Evolutionary conservation across 2,797 vertebrate species (phyloP).

Genomic region (Artibeus lituratus): DNA sequence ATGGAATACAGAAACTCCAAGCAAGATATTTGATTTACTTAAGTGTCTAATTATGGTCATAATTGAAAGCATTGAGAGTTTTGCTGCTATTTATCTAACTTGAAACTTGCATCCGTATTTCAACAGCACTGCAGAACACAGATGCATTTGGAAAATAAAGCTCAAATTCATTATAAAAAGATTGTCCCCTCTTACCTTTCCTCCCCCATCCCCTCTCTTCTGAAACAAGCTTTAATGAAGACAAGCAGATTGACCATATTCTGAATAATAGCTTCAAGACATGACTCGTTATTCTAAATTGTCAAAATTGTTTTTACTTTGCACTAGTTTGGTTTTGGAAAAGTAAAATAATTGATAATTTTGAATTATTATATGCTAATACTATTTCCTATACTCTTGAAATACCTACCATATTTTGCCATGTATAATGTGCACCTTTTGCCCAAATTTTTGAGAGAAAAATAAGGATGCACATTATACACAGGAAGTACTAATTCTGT

Average conservation of each 20-base stretch:
- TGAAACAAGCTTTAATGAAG: constrained; percentile 66
- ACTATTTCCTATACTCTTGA: background rate
- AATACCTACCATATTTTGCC: background rate
- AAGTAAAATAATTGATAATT: constrained; percentile 14
- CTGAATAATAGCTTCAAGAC: constrained; percentile 61
- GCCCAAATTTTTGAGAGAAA: no score
- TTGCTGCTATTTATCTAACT: constrained; percentile 57
- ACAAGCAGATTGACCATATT: constrained; percentile 59
- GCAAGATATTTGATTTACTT: constrained; percentile 69
- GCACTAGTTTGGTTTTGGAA: constrained; percentile 51
- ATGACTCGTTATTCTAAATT: constrained; percentile 52
- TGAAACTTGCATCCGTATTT: constrained; percentile 66
- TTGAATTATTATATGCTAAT: constrained; percentile 23
- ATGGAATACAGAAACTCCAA: background rate
- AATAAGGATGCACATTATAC: no score
- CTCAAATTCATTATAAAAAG: background rate
- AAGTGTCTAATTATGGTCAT: constrained; percentile 71
- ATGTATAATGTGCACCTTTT: no score
- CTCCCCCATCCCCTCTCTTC: background rate
- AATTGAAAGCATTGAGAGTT: constrained; percentile 68
- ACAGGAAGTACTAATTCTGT: no score
- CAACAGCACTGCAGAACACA: background rate
- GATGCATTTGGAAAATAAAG: constrained; percentile 43
- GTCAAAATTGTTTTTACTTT: constrained; percentile 62
- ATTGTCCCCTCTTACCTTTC: no score